Percentiles rank a stretch among this genome's conserved stretches.
phyloP scores from a whole-genome alignment of 2,888 invertebrate genomes.

The Phragmatobia fuliginosa region DNA sequence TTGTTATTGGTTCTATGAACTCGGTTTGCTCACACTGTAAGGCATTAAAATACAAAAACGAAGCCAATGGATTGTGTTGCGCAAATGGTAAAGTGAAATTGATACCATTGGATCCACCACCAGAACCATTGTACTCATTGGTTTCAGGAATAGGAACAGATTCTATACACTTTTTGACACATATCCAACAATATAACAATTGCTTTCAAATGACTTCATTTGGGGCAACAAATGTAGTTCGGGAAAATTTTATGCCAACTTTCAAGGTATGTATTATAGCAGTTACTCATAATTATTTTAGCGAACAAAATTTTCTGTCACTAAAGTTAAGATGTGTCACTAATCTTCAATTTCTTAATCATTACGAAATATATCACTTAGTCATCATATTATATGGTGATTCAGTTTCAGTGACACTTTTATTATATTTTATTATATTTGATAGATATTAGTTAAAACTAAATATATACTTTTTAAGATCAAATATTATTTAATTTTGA shows the following conservation, averaged over 20 bases:
- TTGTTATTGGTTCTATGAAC: too few relatives aligned
- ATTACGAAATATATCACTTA: conserved; percentile 1
- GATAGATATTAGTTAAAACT: too few relatives aligned
- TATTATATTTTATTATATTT: too few relatives aligned
- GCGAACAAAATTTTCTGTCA: conserved; percentile 33
- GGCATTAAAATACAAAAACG: conserved; percentile 54
- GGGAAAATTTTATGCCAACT: conserved; percentile 9
- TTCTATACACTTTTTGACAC: conserved; percentile 50
- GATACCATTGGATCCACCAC: conserved; percentile 49
- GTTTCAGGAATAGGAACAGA: conserved; percentile 46
- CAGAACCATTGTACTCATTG: conserved; percentile 52
- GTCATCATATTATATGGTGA: neutral
- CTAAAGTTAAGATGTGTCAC: conserved; percentile 6
- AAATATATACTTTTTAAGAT: neutral
- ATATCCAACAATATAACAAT: conserved; percentile 53
- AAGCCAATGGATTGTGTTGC: conserved; percentile 52
- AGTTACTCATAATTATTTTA: conserved; percentile 32
- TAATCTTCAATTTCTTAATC: too few relatives aligned
- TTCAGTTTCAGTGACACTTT: neutral
- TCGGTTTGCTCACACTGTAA: too few relatives aligned
- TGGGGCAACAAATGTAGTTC: conserved; percentile 48
- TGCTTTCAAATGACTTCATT: conserved; percentile 58
- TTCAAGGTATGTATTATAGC: conserved; percentile 43
- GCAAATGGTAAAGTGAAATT: conserved; percentile 53
- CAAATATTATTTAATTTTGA: neutral